phyloP scores from a whole-genome alignment of 1,140 invertebrate species.

The Acromyrmex heyeri region DNA sequence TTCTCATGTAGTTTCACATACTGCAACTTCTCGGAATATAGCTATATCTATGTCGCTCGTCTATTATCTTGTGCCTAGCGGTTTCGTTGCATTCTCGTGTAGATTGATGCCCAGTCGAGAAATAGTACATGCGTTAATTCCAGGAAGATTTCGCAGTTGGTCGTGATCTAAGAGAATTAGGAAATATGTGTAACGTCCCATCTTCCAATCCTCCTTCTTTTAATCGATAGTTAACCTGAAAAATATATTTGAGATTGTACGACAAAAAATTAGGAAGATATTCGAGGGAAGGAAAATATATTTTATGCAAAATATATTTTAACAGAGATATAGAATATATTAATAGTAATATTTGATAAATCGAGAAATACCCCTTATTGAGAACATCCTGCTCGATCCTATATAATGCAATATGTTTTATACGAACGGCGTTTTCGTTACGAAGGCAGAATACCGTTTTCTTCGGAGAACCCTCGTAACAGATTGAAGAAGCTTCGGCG shows the following conservation, averaged over 20 bases:
- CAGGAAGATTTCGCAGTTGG: constrained; percentile 47
- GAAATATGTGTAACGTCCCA: not conserved
- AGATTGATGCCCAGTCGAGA: constrained; percentile 55
- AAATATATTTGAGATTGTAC: not conserved
- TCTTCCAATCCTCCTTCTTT: not conserved
- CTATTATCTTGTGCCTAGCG: constrained; percentile 20
- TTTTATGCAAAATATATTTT: not conserved
- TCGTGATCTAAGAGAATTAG: not conserved
- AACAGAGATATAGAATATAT: not conserved
- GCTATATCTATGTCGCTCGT: constrained; percentile 59
- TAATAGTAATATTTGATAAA: not conserved
- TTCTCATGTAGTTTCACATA: constrained; percentile 29
- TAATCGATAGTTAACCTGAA: not conserved
- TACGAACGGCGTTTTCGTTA: constrained; percentile 1
- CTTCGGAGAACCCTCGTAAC: not conserved
- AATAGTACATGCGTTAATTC: constrained; percentile 60
- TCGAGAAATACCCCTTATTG: not conserved
- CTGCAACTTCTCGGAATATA: constrained; percentile 66
- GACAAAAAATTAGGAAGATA: not conserved
- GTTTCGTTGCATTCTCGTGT: constrained; percentile 46
- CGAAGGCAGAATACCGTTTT: constrained; percentile 4
- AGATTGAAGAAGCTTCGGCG: constrained; percentile 42
- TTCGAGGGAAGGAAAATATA: not conserved
- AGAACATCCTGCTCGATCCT: not conserved
- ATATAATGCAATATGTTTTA: not conserved